phyloP scores from a whole-genome alignment of 2,888 invertebrate species.

The Microdon myrmicae region DNA sequence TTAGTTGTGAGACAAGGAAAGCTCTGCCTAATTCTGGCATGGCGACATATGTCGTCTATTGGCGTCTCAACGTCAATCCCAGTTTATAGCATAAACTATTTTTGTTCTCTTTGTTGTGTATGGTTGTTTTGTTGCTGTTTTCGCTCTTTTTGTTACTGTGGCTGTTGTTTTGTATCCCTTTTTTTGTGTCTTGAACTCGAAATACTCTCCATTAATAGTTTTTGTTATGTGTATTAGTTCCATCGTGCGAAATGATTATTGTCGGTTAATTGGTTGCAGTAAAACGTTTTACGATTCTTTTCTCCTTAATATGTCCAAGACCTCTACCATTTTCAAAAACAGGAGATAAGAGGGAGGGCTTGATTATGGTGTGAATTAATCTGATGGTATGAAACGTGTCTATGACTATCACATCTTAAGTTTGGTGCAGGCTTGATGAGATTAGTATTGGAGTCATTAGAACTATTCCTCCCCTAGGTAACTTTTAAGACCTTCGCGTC shows the following conservation, averaged over 20 bases:
- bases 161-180: too few relatives aligned
- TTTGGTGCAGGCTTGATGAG: too few relatives aligned
- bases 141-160: too few relatives aligned
- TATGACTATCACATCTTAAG: too few relatives aligned
- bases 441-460: too few relatives aligned
- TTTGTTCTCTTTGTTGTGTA: neutral
- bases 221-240: slow-evolving; percentile 6
- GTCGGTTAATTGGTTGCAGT: slow-evolving; percentile 65
- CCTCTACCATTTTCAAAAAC: too few relatives aligned
- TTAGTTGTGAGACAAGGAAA: too few relatives aligned
- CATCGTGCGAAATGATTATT: slow-evolving; percentile 61
- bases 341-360: neutral
- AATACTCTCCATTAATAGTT: too few relatives aligned
- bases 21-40: slow-evolving; percentile 25
- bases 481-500: too few relatives aligned
- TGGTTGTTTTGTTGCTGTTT: too few relatives aligned
- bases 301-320: slow-evolving; percentile 39
- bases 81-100: neutral
- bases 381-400: slow-evolving; percentile 1
- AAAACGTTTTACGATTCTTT: slow-evolving; percentile 62
- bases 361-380: slow-evolving; percentile 6
- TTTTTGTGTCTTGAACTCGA: too few relatives aligned
- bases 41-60: slow-evolving; percentile 33
- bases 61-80: slow-evolving; percentile 6
- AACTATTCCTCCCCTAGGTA: too few relatives aligned